Base-by-base conservation (phyloP, 2,113 vertebrate species). In the Oxyruncus cristatus region DNA sequence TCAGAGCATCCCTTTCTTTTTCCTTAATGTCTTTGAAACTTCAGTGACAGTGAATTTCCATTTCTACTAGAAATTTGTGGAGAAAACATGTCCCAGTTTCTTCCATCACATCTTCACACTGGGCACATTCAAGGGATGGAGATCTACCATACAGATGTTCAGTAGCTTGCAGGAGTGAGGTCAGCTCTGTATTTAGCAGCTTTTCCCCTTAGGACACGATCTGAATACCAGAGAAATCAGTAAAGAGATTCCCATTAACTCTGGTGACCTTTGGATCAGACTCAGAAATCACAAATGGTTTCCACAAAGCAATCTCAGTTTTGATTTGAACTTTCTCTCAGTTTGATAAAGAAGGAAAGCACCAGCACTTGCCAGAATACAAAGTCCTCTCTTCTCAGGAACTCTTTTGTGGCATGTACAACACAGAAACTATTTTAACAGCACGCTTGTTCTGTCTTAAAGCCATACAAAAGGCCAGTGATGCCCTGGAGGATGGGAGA, bases 121-220 rank as follows among this genome's bases (percentile, higher is more conserved):
- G 32, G 42, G 12, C 17, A 30, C 3, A 4, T 17, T n/a, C 22
- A 12, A 70, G 49, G 47, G 12, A 4, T 7, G 35, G 18, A 41
- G 35, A 21, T 32, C 44, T 55, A 55, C 32, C 24, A 23, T 8
- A 14, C 0, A 44, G 39, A n/a, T 8, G 13, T 24, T 23, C 16
- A 19, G 22, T 39, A 53, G 6, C 32, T 83, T 70, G 49, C 44
- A 42, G 5, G 33, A 47, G 10, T 14, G 26, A 83, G 8, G 13
- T 58, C 65, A 49, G 24, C 20, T 12, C 3, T 18, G 8, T n/a
- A 11, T 78, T 88, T 21, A 44, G 20, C 42, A 72, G 11, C 32
- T 42, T 77, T 62, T 52, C 5, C 39, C 49, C 35, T 22, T 7
- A 16, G 26, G 52, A 5, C 49, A 41, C 0, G 0, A 12, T 26